Evolutionary conservation across 2,888 invertebrate species (phyloP).

Genomic region (Pandemis cinnamomeana): DNA sequence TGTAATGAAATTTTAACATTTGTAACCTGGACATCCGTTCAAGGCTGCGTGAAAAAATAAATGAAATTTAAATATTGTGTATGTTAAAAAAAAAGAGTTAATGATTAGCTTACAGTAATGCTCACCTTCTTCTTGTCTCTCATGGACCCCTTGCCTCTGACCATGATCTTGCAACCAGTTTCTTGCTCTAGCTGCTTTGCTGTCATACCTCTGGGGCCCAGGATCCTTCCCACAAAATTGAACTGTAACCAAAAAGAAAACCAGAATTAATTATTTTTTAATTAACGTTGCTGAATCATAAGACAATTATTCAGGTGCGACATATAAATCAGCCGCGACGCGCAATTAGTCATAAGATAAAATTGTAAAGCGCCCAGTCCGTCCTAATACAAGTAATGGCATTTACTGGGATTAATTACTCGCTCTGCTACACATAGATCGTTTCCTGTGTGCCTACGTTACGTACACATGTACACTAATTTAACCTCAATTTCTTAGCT

Average conservation of each 20-base stretch:
- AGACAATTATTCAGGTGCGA: conserved; percentile 7
- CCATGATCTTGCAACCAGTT: conserved; percentile 99
- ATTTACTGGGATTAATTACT: conserved; percentile 75
- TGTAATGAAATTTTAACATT: conserved; percentile 36
- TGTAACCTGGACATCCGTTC: conserved; percentile 45
- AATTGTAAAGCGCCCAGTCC: conserved; percentile 27
- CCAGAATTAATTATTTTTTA: neutral
- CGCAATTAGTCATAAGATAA: conserved; percentile 35
- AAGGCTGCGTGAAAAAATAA: conserved; percentile 49
- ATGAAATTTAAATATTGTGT: conserved; percentile 23
- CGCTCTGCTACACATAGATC: conserved; percentile 71
- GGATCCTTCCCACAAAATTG: conserved; percentile 99
- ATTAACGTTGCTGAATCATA: conserved; percentile 4
- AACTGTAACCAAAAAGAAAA: conserved; percentile 90
- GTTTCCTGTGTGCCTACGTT: conserved; percentile 63
- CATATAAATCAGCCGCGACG: conserved; percentile 15
- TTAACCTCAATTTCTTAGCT: conserved; percentile 75
- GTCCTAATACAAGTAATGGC: conserved; percentile 58
- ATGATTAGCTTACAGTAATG: conserved; percentile 44
- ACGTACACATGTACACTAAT: conserved; percentile 56
- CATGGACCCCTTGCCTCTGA: conserved; percentile 99
- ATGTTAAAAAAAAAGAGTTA: conserved; percentile 26
- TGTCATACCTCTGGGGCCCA: conserved; percentile 99
- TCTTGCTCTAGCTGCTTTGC: conserved; percentile 99
- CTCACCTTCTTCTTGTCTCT: conserved; percentile 99